A percentile compares a stretch with the other conserved stretches of the same genome.
phyloP scores from a whole-genome alignment of 1,140 invertebrate species.

The Drosophila ficusphila region DNA sequence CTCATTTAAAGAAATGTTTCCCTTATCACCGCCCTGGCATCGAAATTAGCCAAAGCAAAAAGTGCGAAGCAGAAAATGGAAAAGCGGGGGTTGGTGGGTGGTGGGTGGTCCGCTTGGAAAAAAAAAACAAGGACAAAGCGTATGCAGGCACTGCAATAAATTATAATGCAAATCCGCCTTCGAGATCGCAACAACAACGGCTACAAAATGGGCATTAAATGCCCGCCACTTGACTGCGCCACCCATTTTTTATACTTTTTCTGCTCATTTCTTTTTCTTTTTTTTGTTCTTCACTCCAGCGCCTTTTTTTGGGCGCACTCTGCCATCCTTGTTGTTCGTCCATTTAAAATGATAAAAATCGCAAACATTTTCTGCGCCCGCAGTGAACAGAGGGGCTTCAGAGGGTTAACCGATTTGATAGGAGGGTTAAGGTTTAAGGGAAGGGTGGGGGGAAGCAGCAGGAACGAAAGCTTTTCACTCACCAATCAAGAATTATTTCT shows the following conservation, averaged over 20 bases:
- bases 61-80: slow-evolving; percentile 14
- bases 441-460: background rate
- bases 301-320: background rate
- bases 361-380: slow-evolving; percentile 61
- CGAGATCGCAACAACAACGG: slow-evolving; percentile 62
- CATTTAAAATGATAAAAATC: slow-evolving; percentile 79
- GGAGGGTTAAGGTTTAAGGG: no score
- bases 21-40: slow-evolving; percentile 53
- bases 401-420: background rate
- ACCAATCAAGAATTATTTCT: no score
- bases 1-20: slow-evolving; percentile 61
- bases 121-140: slow-evolving; percentile 27
- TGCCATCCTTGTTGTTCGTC: slow-evolving; percentile 44
- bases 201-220: slow-evolving; percentile 62
- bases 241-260: slow-evolving; percentile 15
- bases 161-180: slow-evolving; percentile 74
- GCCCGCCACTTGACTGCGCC: slow-evolving; percentile 54
- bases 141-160: slow-evolving; percentile 73
- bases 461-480: slow-evolving; percentile 17
- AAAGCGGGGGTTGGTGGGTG: background rate
- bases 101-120: background rate
- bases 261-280: background rate
- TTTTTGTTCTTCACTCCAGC: background rate
- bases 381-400: background rate
- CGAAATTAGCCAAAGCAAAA: slow-evolving; percentile 64